phyloP scores from a whole-genome alignment of 2,888 invertebrate genomes.

The Spodoptera exigua region DNA sequence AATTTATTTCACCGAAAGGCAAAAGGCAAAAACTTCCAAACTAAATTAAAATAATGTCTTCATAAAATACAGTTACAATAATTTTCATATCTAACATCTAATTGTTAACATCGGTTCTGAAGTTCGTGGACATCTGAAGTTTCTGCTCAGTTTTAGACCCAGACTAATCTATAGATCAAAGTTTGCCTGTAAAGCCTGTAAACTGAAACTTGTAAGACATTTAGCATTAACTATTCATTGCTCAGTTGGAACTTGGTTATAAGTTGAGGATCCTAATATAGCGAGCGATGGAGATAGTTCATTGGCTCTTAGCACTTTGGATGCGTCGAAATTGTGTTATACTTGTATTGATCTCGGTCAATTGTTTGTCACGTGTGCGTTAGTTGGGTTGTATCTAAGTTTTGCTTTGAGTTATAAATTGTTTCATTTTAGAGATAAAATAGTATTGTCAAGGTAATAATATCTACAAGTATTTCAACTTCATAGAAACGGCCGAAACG shows the following conservation, averaged over 20 bases:
- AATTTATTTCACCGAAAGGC: not conserved
- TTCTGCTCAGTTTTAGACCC: constrained; percentile 26
- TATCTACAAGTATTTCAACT: no score
- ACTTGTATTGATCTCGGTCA: constrained; percentile 1
- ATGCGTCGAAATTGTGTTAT: not conserved
- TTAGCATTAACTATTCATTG: constrained; percentile 55
- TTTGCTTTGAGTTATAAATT: no score
- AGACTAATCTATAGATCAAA: constrained; percentile 49
- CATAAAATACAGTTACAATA: constrained; percentile 23
- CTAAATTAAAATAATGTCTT: not conserved
- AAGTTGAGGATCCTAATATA: constrained; percentile 39
- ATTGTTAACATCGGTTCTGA: constrained; percentile 15
- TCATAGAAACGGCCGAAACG: no score
- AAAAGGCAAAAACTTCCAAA: not conserved
- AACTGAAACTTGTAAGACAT: constrained; percentile 51
- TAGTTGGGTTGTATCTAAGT: no score
- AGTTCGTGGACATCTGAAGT: constrained; percentile 29
- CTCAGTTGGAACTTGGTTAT: constrained; percentile 38
- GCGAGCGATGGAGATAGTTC: constrained; percentile 26
- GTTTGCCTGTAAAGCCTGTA: constrained; percentile 36
- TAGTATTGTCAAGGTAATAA: no score
- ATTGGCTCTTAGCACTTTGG: constrained; percentile 21
- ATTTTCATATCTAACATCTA: constrained; percentile 24
- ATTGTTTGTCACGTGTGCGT: not conserved
- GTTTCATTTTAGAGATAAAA: no score